Evolutionary conservation across 2,888 invertebrate genomes (phyloP).

Genomic region (Stratiomys singularior): DNA sequence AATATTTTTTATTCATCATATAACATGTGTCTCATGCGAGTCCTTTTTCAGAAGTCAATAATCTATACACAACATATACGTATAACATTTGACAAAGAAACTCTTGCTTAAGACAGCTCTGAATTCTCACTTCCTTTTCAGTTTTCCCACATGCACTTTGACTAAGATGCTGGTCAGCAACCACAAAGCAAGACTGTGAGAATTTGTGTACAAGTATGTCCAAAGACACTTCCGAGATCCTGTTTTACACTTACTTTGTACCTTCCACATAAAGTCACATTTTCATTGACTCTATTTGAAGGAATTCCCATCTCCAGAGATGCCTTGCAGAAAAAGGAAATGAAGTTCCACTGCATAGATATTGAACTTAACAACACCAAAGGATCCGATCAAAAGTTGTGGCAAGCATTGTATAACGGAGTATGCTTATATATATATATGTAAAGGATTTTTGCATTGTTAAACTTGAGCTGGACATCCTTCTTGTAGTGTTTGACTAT

Average conservation of each 20-base stretch:
- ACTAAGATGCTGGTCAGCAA: neutral
- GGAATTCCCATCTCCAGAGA: conserved; percentile 2
- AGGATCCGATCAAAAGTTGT: conserved; percentile 44
- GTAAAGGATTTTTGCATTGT: conserved; percentile 21
- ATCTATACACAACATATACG: too few species aligned
- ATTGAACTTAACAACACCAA: conserved; percentile 20
- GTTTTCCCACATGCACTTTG: neutral
- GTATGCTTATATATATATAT: conserved; percentile 15
- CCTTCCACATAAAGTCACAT: conserved; percentile 13
- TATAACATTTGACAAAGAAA: too few species aligned
- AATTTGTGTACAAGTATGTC: neutral
- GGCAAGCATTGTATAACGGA: conserved; percentile 36
- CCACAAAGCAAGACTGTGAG: conserved; percentile 32
- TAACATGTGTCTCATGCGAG: too few species aligned
- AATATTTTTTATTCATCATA: too few species aligned
- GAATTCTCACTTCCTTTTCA: neutral
- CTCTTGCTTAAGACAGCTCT: neutral
- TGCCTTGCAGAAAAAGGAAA: conserved; percentile 40
- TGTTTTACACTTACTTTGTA: conserved; percentile 29
- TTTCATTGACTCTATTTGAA: conserved; percentile 16
- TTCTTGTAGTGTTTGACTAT: neutral
- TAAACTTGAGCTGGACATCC: conserved; percentile 5
- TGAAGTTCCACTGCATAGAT: conserved; percentile 29
- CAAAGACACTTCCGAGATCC: conserved; percentile 26
- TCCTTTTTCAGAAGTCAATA: too few species aligned